Conservation (phyloP, 2,113 vertebrate species). For the Gambusia holbrooki region DNA sequence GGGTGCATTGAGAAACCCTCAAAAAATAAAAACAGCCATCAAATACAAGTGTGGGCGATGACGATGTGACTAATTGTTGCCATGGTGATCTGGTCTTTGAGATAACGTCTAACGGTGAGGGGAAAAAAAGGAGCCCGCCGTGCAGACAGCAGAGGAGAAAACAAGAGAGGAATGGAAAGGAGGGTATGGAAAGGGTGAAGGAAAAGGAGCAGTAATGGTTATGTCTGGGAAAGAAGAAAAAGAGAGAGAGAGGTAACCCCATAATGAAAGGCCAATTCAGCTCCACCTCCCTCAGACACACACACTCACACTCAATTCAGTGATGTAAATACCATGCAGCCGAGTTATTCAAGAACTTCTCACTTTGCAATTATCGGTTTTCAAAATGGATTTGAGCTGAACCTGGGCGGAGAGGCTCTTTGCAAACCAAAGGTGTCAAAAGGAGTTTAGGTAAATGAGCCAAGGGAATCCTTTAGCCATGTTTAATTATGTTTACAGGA, state of each 20-base stretch:
- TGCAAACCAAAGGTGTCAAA: constrained; percentile 15
- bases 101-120: constrained; percentile 64
- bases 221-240: constrained; percentile 44
- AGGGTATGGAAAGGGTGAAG: constrained; percentile 23
- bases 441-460: constrained; percentile 14
- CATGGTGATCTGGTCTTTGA: constrained; percentile 76
- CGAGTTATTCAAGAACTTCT: constrained; percentile 55
- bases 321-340: constrained; percentile 51
- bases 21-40: constrained; percentile 77
- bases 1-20: constrained; percentile 54
- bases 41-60: constrained; percentile 72
- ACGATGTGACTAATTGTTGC: constrained; percentile 79
- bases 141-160: constrained; percentile 37
- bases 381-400: constrained; percentile 51
- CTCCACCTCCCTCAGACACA: constrained; percentile 30
- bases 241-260: constrained; percentile 39
- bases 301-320: constrained; percentile 25
- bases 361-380: constrained; percentile 42
- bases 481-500: constrained; percentile 37
- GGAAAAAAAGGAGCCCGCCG: constrained; percentile 30
- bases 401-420: constrained; percentile 1
- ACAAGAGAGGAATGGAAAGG: constrained; percentile 15
- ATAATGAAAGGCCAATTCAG: constrained; percentile 65
- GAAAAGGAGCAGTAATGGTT: constrained; percentile 49
- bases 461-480: constrained; percentile 6